Evolutionary conservation across 2,797 vertebrate species (phyloP), one percentile per base, ranked within the genome.

Genomic region (Alosa sapidissima): DNA sequence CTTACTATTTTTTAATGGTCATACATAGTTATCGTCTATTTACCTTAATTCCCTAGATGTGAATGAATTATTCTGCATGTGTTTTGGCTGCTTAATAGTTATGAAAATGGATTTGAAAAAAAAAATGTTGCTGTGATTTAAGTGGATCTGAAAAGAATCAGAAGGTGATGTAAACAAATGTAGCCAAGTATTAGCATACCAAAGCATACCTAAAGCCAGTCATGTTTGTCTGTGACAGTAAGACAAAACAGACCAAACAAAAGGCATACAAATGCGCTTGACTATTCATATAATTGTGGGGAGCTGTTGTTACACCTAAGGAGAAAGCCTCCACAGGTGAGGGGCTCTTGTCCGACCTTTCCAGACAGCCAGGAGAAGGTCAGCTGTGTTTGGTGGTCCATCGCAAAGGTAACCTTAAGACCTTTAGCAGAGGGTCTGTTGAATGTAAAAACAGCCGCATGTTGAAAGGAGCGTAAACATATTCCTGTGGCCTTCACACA

Each of bases 361-460:
- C 72, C 72, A 78, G 72, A 78, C 36, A 2, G 19, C 72, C 72
- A 78, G 16, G 72, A 78, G 68, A 75, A 75, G 68, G 68, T 75
- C 33, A 45, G 68, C 14, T 19, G 68, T 47, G 72, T 78, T 78
- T 47, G 41, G 36, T 78, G 72, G 72, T 78, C 72, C 41, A 19
- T 45, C 72, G 47, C 72, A 78, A n/a, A 78, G 41, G 68, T 75
- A 75, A 45, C 36, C 68, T 75, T 75, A 19, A 75, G 68, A 41
- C 33, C 14, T 75, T 45, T 41, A 16, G 68, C 36, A 45, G 68
- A 5, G 33, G 68, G 36, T 45, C 68, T 68, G 14, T 41, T 75
- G 68, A 75, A 75, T 75, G 68, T 10, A 6, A 47, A 45, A 8
- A 21, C 13, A 19, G 41, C 0, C 45, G 16, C 19, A 2, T 6